Percentiles rank a stretch among this genome's conserved stretches.
Conservation (phyloP, 2,113 vertebrate species). For the Nerophis ophidion region DNA sequence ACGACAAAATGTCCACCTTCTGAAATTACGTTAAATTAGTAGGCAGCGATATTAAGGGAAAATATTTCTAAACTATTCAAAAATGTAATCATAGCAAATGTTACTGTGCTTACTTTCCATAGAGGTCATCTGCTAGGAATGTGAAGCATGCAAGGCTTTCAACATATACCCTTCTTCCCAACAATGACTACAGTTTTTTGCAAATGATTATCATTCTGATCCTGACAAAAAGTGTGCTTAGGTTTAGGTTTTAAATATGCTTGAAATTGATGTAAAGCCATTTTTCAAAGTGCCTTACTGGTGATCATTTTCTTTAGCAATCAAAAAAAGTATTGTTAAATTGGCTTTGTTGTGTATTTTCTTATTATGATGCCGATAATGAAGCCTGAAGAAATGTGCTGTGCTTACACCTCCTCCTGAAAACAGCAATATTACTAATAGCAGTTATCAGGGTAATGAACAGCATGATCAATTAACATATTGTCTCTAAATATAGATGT, state of each 20-base stretch:
- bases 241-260: not conserved
- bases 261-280: not conserved
- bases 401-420: not conserved
- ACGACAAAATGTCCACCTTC: no score
- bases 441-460: not conserved
- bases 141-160: conserved; percentile 59
- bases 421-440: not conserved
- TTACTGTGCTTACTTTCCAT: conserved; percentile 68
- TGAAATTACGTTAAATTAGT: no score
- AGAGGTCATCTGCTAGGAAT: conserved; percentile 72
- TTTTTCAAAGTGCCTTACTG: not conserved
- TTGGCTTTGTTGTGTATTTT: not conserved
- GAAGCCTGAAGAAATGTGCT: not conserved
- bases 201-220: not conserved
- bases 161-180: conserved; percentile 52
- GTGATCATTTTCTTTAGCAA: not conserved
- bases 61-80: not conserved
- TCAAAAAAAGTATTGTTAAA: not conserved
- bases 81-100: conserved; percentile 26
- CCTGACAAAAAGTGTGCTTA: not conserved
- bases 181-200: conserved; percentile 25
- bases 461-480: no score
- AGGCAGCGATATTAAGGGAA: no score
- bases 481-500: no score
- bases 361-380: not conserved